A percentile compares a stretch with the other conserved stretches of the same genome.
Evolutionary conservation across 1,140 invertebrate species (phyloP).

Genomic region (Bilobella aurantiaca): DNA sequence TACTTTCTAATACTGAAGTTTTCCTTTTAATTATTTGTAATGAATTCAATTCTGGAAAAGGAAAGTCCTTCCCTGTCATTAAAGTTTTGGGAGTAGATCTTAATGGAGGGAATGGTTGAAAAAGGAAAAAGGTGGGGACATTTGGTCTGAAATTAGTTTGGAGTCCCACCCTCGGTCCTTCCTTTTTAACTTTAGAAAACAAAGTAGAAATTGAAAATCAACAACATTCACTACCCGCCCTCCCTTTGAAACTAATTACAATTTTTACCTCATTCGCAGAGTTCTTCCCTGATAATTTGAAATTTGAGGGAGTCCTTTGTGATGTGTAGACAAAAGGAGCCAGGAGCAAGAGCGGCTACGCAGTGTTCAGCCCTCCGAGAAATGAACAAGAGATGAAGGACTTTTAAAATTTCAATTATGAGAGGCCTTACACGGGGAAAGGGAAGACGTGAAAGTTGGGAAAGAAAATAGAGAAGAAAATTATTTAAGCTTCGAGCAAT

Average conservation of each 20-base stretch:
- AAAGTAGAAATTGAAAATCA: slow-evolving; percentile 1
- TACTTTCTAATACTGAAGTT: background rate
- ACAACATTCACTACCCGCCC: background rate
- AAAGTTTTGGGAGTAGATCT: background rate
- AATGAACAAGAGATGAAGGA: background rate
- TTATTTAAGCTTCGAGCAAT: slow-evolving; percentile 14
- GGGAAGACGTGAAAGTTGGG: background rate
- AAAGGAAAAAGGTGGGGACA: background rate
- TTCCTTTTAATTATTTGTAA: slow-evolving; percentile 8
- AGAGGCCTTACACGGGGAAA: background rate
- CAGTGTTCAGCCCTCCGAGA: background rate
- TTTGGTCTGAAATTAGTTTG: slow-evolving; percentile 1
- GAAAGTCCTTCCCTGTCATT: background rate
- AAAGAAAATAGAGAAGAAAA: slow-evolving; percentile 9
- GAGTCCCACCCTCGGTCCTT: too few relatives aligned
- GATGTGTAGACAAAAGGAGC: background rate
- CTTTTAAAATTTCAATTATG: slow-evolving; percentile 9
- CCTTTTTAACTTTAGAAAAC: background rate
- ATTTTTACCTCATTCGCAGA: background rate
- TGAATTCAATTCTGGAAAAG: background rate
- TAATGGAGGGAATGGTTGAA: background rate
- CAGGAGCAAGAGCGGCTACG: background rate
- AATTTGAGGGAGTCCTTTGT: background rate
- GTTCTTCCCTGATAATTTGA: background rate
- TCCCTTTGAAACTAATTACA: background rate